These are phyloP conservation scores for Aethes cnicana DNA, from an alignment of 2,888 invertebrate species.

Conservation along the genomic window DNA sequence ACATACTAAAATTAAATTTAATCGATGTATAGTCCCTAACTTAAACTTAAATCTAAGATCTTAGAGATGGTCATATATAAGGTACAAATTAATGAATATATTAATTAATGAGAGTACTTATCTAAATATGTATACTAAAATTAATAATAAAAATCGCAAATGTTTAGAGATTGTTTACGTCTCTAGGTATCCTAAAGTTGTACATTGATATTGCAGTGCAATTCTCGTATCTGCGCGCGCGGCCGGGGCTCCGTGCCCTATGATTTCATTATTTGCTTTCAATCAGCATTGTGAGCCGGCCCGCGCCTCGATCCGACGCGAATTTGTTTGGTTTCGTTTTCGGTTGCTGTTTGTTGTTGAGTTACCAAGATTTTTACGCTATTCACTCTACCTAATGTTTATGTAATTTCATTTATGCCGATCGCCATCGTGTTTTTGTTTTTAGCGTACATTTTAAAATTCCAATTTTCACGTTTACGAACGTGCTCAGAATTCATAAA, in stretches of 20 bases:
- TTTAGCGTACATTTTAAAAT: constrained; percentile 9
- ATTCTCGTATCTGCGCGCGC: constrained; percentile 74
- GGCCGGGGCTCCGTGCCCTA: constrained; percentile 63
- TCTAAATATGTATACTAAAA: too few species aligned
- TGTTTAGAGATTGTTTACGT: too few species aligned
- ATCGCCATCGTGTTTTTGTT: constrained; percentile 19
- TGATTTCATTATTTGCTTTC: constrained; percentile 82
- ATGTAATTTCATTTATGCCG: constrained; percentile 33
- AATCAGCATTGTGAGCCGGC: constrained; percentile 78
- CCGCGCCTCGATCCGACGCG: constrained; percentile 55
- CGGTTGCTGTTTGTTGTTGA: constrained; percentile 74
- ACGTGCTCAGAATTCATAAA: too few species aligned
- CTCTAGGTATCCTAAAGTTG: too few species aligned
- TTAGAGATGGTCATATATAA: too few species aligned
- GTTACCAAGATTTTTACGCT: constrained; percentile 63
- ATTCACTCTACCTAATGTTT: constrained; percentile 44
- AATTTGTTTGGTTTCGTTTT: constrained; percentile 80
- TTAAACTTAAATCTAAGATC: too few species aligned
- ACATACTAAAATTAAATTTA: too few species aligned
- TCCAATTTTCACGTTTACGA: neutral
- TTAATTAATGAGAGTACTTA: too few species aligned
- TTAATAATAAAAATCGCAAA: too few species aligned
- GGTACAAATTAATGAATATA: too few species aligned
- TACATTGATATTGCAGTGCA: constrained; percentile 66
- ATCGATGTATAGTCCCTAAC: too few species aligned